Evolutionary conservation across 2,888 invertebrate species (phyloP).

Genomic region (Acanthosepion esculentum): DNA sequence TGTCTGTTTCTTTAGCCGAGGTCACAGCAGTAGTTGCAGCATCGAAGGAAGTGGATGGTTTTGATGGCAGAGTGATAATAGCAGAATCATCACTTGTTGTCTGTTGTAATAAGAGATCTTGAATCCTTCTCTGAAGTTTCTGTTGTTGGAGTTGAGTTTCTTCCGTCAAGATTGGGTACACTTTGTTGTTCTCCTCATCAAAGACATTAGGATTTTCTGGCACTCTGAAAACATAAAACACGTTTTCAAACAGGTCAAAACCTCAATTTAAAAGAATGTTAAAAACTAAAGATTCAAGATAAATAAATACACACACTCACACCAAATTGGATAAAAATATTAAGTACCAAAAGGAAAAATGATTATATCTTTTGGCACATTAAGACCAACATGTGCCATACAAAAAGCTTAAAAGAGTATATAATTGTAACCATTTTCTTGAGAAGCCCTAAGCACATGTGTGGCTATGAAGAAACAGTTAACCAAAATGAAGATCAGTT

Average conservation of each 20-base stretch:
- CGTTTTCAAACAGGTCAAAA: neutral
- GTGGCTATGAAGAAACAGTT: no score
- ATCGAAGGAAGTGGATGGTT: conserved; percentile 20
- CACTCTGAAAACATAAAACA: conserved; percentile 52
- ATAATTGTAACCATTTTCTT: no score
- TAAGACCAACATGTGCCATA: no score
- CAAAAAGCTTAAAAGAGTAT: no score
- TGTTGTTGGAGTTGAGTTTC: conserved; percentile 51
- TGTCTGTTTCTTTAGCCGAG: neutral
- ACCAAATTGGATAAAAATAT: no score
- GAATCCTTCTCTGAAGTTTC: conserved; percentile 56
- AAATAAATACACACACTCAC: no score
- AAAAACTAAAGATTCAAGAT: no score
- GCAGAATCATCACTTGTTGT: conserved; percentile 35
- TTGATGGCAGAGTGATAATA: neutral
- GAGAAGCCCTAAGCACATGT: no score
- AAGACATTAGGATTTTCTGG: conserved; percentile 58
- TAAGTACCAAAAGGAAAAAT: no score
- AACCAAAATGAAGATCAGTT: no score
- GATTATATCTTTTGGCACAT: no score
- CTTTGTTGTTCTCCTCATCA: conserved; percentile 51
- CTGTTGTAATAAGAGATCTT: conserved; percentile 55
- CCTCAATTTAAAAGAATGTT: neutral
- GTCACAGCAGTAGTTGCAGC: conserved; percentile 6
- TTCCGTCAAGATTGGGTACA: conserved; percentile 50